A percentile compares a stretch with the other conserved stretches of the same genome.
Conservation (phyloP, 2,797 vertebrate species). For the Trachops cirrhosus region DNA sequence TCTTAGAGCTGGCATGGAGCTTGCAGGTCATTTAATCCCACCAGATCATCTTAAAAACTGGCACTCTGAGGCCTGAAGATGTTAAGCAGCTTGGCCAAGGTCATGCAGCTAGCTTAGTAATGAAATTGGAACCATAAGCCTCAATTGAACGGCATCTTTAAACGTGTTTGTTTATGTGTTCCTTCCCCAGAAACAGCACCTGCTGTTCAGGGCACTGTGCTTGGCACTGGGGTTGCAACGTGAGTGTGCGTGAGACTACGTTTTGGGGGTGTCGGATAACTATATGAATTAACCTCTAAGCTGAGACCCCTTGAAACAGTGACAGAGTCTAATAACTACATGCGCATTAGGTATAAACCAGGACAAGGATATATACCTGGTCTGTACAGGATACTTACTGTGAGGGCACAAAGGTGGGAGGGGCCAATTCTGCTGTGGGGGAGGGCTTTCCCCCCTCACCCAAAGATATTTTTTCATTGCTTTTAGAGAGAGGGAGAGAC, state of each 20-base stretch:
- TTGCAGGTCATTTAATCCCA: neutral
- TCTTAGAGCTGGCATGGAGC: neutral
- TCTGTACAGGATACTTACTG: neutral
- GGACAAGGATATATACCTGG: neutral
- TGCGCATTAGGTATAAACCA: neutral
- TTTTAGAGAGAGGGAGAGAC: neutral
- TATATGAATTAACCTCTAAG: neutral
- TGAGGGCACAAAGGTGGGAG: slow-evolving; percentile 14
- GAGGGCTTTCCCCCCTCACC: neutral
- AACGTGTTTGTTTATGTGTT: neutral
- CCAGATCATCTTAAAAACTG: neutral
- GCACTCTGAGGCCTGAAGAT: neutral
- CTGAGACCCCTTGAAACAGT: neutral
- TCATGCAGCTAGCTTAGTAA: slow-evolving; percentile 9
- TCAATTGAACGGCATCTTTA: neutral
- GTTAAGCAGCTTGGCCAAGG: slow-evolving; percentile 21
- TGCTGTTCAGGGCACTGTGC: neutral
- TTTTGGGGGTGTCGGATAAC: neutral
- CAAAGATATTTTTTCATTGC: neutral
- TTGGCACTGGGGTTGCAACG: neutral
- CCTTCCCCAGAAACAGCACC: neutral
- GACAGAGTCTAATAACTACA: neutral
- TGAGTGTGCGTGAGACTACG: neutral
- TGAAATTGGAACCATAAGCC: slow-evolving; percentile 16
- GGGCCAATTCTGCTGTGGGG: neutral